phyloP scores from a whole-genome alignment of 2,113 vertebrate species.

The Pseudorhombus dupliciocellatus region DNA sequence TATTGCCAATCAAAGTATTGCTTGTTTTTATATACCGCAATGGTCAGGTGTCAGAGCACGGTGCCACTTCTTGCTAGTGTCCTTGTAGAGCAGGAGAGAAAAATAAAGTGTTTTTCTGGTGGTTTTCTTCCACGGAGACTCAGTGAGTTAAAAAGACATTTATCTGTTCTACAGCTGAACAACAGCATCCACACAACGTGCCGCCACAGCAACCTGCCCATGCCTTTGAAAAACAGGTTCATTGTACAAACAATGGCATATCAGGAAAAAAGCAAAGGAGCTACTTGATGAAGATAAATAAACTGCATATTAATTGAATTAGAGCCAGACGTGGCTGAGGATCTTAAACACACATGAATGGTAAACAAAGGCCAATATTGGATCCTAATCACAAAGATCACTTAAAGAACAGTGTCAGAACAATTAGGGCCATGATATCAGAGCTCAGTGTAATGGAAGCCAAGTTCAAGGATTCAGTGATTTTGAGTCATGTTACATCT shows the following conservation, averaged over 20 bases:
- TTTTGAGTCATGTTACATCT: conserved; percentile 71
- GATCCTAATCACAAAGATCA: conserved; percentile 47
- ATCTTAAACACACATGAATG: conserved; percentile 40
- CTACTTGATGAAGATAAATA: conserved; percentile 5
- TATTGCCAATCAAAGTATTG: too few relatives aligned
- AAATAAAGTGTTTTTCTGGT: neutral
- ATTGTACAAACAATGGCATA: conserved; percentile 27
- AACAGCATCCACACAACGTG: neutral
- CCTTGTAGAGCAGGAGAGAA: neutral
- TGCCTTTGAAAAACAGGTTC: conserved; percentile 22
- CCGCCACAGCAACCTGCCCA: conserved; percentile 15
- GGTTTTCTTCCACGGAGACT: neutral
- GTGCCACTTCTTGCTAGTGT: too few relatives aligned
- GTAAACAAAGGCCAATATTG: conserved; percentile 50
- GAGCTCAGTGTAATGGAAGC: conserved; percentile 45
- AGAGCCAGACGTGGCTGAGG: neutral
- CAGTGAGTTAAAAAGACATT: neutral
- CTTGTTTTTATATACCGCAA: too few relatives aligned
- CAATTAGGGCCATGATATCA: conserved; percentile 54
- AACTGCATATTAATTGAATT: conserved; percentile 2
- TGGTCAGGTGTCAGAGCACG: too few relatives aligned
- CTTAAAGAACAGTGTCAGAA: conserved; percentile 57
- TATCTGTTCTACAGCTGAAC: conserved; percentile 8
- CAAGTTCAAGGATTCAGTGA: conserved; percentile 62
- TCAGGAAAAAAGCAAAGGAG: neutral